Conservation (phyloP, 2,113 vertebrate species). For the Zootoca vivipara region DNA sequence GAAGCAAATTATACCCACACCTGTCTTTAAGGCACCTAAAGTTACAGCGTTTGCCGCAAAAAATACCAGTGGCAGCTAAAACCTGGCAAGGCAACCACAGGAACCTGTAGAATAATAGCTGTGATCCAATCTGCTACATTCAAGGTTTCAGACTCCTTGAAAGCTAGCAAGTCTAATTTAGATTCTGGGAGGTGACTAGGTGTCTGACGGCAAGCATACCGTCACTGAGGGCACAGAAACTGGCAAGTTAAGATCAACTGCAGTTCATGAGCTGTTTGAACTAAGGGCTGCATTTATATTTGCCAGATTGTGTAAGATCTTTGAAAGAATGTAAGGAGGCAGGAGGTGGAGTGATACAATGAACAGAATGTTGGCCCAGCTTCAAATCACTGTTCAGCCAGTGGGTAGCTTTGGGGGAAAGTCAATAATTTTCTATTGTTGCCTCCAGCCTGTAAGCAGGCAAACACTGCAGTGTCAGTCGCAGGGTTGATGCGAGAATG, state of each 20-base stretch:
- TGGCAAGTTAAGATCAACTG: neutral
- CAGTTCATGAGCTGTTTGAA: neutral
- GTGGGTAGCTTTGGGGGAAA: neutral
- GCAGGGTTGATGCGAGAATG: neutral
- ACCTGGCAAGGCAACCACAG: neutral
- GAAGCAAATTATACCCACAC: neutral
- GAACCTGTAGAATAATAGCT: neutral
- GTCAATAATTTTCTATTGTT: neutral
- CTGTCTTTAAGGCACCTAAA: neutral
- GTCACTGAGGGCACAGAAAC: neutral
- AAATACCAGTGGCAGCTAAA: rapidly evolving
- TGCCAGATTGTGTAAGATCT: neutral
- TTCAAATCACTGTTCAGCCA: slow-evolving; percentile 3
- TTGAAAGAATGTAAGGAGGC: neutral
- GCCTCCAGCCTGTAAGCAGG: neutral
- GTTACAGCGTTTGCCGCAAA: neutral
- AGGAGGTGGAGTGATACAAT: slow-evolving; percentile 1
- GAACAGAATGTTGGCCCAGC: neutral
- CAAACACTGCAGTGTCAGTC: neutral
- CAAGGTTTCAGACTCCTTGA: neutral
- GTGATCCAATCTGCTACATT: neutral
- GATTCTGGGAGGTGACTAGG: neutral
- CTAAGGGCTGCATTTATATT: rapidly evolving
- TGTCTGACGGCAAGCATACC: neutral
- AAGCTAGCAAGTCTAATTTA: neutral